Evolutionary conservation across 1,140 invertebrate species (phyloP).

Genomic region (Asobara japonica): DNA sequence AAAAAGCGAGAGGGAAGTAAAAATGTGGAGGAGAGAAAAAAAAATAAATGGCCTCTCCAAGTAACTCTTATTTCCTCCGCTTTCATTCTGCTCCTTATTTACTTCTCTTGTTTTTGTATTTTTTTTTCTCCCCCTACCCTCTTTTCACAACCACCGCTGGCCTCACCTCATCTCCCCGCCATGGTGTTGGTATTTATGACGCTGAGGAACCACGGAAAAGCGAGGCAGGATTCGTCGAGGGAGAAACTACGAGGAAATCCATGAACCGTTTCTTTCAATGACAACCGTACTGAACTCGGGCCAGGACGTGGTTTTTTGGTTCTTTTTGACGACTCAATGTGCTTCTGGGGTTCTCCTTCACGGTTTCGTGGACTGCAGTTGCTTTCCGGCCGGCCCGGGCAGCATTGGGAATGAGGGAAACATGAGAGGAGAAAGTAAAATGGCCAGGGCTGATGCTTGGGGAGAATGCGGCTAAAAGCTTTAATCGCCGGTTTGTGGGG

Average conservation of each 20-base stretch:
- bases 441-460: constrained; percentile 9
- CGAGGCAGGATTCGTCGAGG: constrained; percentile 37
- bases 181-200: constrained; percentile 52
- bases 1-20: constrained; percentile 29
- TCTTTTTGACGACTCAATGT: constrained; percentile 15
- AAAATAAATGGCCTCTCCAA: constrained; percentile 18
- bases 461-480: constrained; percentile 32
- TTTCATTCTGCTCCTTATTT: constrained; percentile 24
- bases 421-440: constrained; percentile 38
- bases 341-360: constrained; percentile 7
- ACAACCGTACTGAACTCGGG: constrained; percentile 23
- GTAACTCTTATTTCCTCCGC: constrained; percentile 33
- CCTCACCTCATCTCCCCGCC: constrained; percentile 22
- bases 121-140: constrained; percentile 14
- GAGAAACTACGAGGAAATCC: constrained; percentile 45
- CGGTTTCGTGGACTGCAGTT: constrained; percentile 15
- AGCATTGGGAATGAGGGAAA: constrained; percentile 3
- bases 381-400: background rate
- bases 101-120: constrained; percentile 14
- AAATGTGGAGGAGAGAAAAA: background rate
- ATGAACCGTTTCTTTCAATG: constrained; percentile 40
- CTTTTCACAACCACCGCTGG: constrained; percentile 4
- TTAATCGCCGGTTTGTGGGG: constrained; percentile 36
- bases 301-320: background rate
- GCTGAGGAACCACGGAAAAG: constrained; percentile 41